phyloP scores from a whole-genome alignment of 2,113 vertebrate genomes.

The Chaetodon auriga region DNA sequence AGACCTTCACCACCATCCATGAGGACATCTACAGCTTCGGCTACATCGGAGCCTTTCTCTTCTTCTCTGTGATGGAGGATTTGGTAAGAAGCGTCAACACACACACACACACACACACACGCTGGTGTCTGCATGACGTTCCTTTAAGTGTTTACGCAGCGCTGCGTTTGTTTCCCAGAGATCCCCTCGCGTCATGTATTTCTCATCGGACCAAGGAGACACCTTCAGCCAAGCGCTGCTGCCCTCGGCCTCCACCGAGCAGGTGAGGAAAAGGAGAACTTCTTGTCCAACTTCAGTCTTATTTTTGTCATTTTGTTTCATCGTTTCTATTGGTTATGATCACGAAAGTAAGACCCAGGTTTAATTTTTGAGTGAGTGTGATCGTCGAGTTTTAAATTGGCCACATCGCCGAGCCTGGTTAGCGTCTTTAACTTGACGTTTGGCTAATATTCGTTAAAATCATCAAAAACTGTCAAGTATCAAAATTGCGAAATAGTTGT shows the following conservation, averaged over 20 bases:
- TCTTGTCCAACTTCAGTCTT: background rate
- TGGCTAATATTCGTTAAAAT: background rate
- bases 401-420: too few species aligned
- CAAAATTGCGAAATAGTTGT: too few species aligned
- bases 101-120: background rate
- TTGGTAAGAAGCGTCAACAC: slow-evolving; percentile 59
- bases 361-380: background rate
- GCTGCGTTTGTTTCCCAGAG: slow-evolving; percentile 63
- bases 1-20: slow-evolving; percentile 80
- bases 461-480: too few species aligned
- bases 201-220: slow-evolving; percentile 85
- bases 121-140: too few species aligned
- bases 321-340: background rate
- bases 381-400: too few species aligned
- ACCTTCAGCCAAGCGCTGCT: slow-evolving; percentile 83
- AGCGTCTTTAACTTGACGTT: background rate
- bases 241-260: slow-evolving; percentile 85
- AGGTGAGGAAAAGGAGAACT: slow-evolving; percentile 70
- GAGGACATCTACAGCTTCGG: slow-evolving; percentile 85
- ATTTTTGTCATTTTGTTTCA: background rate
- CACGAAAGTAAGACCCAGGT: background rate
- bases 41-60: slow-evolving; percentile 85
- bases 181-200: slow-evolving; percentile 85
- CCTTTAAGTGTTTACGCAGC: background rate
- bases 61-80: slow-evolving; percentile 86